Conservation (phyloP, 2,797 vertebrate genomes). For the Sebastes minor region DNA sequence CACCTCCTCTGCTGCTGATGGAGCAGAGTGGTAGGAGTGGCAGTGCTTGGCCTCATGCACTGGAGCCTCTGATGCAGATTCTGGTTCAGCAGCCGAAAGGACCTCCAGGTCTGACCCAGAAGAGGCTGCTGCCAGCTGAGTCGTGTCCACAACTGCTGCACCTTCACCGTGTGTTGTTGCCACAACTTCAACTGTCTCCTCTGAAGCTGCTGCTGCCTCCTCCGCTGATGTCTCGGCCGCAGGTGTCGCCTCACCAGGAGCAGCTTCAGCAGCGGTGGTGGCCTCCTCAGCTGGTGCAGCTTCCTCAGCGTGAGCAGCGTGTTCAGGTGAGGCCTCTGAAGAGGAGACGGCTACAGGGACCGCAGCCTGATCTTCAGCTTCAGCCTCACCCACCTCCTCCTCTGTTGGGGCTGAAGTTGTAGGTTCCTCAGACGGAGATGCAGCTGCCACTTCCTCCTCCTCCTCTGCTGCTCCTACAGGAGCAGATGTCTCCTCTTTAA, state of each 20-base stretch:
- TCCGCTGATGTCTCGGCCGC: not conserved
- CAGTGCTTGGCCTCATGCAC: conserved; percentile 4
- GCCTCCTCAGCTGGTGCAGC: not conserved
- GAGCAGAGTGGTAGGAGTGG: conserved; percentile 54
- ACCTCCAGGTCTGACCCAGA: conserved; percentile 30
- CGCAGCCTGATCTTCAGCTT: conserved; percentile 1
- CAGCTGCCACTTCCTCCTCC: not conserved
- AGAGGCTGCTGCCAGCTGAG: conserved; percentile 58
- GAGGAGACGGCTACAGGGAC: not conserved
- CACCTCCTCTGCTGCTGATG: conserved; percentile 29
- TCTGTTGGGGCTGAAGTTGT: not conserved
- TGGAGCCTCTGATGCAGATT: conserved; percentile 14
- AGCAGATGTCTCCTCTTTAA: conserved; percentile 7
- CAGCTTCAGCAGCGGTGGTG: not conserved
- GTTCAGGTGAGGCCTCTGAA: conserved; percentile 4
- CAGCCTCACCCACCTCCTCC: conserved; percentile 22
- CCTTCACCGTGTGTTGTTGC: not conserved
- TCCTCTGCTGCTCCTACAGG: not conserved
- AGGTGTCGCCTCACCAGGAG: not conserved
- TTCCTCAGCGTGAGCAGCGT: conserved; percentile 6
- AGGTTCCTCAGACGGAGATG: conserved; percentile 10
- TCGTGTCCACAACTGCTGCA: not conserved
- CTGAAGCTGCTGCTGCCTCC: not conserved
- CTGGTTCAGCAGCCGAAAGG: conserved; percentile 26
- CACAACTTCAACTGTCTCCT: conserved; percentile 4